These are phyloP conservation scores for Mythimna impura DNA, from an alignment of 2,888 invertebrate species.

Conservation along the genomic window DNA sequence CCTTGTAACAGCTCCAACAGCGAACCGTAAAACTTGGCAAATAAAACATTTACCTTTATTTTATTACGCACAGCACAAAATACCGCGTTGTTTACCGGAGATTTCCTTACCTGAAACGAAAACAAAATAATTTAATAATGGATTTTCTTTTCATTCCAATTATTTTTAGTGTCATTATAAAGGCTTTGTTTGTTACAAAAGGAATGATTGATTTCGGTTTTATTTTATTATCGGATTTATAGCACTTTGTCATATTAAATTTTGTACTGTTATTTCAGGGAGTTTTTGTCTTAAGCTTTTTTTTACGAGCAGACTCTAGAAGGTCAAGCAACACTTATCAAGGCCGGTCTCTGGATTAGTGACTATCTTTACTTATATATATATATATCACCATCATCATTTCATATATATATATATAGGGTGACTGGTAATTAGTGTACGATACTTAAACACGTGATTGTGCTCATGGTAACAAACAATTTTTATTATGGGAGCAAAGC, in stretches of 20 bases:
- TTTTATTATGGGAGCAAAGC: no score
- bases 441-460: no score
- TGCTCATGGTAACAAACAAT: no score
- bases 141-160: constrained; percentile 12
- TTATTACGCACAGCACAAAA: constrained; percentile 46
- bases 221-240: background rate
- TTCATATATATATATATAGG: no score
- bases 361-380: no score
- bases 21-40: constrained; percentile 41
- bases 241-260: background rate
- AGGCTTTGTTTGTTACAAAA: background rate
- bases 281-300: no score
- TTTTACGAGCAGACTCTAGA: no score
- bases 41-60: constrained; percentile 62
- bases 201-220: constrained; percentile 1
- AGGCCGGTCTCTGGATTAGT: no score
- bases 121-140: constrained; percentile 35
- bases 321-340: no score
- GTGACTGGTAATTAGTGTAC: no score
- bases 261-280: no score
- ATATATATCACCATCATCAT: no score
- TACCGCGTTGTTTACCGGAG: constrained; percentile 19
- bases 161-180: background rate
- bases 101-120: constrained; percentile 61
- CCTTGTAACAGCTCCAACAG: constrained; percentile 29